Evolutionary conservation across 2,888 invertebrate species (phyloP).

Genomic region (Psylliodes chrysocephalus): DNA sequence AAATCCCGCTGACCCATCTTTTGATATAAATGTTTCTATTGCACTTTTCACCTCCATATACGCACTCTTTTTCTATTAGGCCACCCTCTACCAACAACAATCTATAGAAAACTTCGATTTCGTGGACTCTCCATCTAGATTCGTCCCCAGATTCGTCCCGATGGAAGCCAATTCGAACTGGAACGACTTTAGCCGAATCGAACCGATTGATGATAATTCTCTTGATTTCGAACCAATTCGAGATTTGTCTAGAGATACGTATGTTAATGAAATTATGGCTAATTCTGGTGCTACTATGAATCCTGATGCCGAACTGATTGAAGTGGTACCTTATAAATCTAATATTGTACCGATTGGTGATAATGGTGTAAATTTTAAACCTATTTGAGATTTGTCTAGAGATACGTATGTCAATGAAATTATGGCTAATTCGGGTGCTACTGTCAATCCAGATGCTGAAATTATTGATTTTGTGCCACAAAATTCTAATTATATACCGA

Average conservation of each 20-base stretch:
- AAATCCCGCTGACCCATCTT: too few relatives aligned
- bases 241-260: constrained; percentile 55
- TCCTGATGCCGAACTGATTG: constrained; percentile 58
- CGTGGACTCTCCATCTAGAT: constrained; percentile 33
- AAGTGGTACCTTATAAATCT: too few relatives aligned
- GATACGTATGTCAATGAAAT: constrained; percentile 57
- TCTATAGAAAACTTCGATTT: constrained; percentile 57
- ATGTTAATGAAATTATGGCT: constrained; percentile 55
- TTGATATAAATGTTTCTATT: constrained; percentile 41
- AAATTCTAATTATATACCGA: too few relatives aligned
- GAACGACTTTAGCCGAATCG: constrained; percentile 49
- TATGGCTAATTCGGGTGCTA: constrained; percentile 50
- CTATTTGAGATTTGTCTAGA: constrained; percentile 51
- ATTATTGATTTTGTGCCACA: constrained; percentile 45
- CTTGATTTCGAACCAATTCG: constrained; percentile 38
- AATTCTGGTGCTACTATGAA: constrained; percentile 52
- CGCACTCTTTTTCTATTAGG: constrained; percentile 55
- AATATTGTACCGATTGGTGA: constrained; percentile 59
- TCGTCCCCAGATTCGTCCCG: neutral
- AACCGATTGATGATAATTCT: constrained; percentile 58
- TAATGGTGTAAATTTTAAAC: constrained; percentile 48
- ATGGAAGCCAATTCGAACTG: constrained; percentile 33
- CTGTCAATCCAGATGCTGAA: constrained; percentile 59
- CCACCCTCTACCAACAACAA: constrained; percentile 43
- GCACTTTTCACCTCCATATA: constrained; percentile 53